Evolutionary conservation across 1,140 invertebrate genomes (phyloP).

Genomic region (Drosophila persimilis): DNA sequence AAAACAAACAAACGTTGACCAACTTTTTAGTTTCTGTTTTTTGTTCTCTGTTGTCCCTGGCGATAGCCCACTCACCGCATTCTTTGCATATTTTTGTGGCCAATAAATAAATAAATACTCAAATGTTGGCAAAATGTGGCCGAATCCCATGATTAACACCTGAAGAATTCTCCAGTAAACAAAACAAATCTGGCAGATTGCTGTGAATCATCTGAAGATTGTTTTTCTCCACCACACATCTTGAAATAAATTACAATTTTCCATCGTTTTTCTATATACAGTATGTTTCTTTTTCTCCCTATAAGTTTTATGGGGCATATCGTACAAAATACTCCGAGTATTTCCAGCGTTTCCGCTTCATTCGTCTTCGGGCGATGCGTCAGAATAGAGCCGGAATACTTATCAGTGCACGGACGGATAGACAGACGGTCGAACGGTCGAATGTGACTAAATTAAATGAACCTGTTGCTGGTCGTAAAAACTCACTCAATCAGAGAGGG

Average conservation of each 20-base stretch:
- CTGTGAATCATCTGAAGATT: conserved; percentile 44
- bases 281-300: too few relatives aligned
- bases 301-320: conserved; percentile 22
- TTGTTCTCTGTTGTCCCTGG: conserved; percentile 11
- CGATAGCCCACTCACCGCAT: conserved; percentile 37
- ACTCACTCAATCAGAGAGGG: conserved; percentile 21
- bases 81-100: neutral
- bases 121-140: conserved; percentile 12
- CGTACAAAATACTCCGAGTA: neutral
- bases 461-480: conserved; percentile 60
- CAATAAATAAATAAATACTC: conserved; percentile 37
- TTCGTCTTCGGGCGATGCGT: conserved; percentile 44
- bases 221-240: conserved; percentile 1
- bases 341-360: conserved; percentile 37
- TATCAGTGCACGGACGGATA: conserved; percentile 48
- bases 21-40: conserved; percentile 31
- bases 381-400: conserved; percentile 41
- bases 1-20: conserved; percentile 42
- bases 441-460: conserved; percentile 71
- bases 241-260: conserved; percentile 10
- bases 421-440: neutral
- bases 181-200: conserved; percentile 33
- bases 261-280: conserved; percentile 4
- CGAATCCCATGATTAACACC: conserved; percentile 59
- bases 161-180: conserved; percentile 28